phyloP scores from a whole-genome alignment of 2,888 invertebrate genomes.

The Leptinotarsa haldemani region DNA sequence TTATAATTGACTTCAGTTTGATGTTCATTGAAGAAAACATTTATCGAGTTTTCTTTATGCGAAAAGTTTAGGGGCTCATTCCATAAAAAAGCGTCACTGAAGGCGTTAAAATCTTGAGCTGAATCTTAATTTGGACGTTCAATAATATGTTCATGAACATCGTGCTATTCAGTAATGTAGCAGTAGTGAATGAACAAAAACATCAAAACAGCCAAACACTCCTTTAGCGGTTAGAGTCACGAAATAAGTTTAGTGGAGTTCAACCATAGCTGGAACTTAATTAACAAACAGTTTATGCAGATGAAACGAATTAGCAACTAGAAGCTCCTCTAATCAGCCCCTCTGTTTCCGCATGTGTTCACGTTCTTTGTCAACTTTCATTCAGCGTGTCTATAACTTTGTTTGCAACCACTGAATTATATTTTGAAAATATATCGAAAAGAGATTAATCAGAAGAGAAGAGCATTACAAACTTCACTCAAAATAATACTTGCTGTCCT shows the following conservation, averaged over 20 bases:
- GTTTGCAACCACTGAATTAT: not conserved
- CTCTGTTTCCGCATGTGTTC: not conserved
- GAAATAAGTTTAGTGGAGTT: constrained; percentile 3
- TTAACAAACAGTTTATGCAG: not conserved
- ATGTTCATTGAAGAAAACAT: no score
- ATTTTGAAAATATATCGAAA: not conserved
- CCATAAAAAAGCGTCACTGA: no score
- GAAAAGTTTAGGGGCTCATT: no score
- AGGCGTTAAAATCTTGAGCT: no score
- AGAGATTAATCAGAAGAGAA: not conserved
- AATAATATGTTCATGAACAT: no score
- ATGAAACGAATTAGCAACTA: constrained; percentile 5
- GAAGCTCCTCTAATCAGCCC: not conserved
- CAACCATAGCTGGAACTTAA: not conserved
- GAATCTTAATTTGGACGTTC: no score
- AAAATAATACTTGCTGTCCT: no score
- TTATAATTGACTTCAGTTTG: no score
- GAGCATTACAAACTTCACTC: no score
- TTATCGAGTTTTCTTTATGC: no score
- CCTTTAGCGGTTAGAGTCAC: not conserved
- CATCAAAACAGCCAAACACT: not conserved
- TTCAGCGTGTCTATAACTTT: not conserved
- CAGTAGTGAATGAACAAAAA: constrained; percentile 5
- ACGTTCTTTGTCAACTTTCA: not conserved
- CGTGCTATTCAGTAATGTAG: no score